Evolutionary conservation across 2,113 vertebrate species (phyloP), one percentile per base, ranked within the genome.

Genomic region (Alectura lathami): DNA sequence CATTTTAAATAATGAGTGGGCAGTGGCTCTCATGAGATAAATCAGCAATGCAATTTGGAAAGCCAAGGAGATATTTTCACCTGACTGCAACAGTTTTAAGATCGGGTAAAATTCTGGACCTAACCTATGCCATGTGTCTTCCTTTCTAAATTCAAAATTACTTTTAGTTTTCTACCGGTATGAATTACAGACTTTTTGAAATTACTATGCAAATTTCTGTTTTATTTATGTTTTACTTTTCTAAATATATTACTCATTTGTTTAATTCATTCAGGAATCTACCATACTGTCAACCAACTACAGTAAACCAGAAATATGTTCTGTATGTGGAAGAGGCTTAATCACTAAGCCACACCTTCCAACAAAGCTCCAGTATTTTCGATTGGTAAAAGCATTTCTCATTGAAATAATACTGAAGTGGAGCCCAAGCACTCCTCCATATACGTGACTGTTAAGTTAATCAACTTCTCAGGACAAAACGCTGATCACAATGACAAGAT

Each of bases 391-490:
- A 95, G 86, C 72, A 94, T 96, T 95, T 97, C 85, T 97, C 93
- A 96, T 77, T 97, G 96, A 97, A 97, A 77, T 97, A 98, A 98
- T 97, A 98, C 98, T 98, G 98, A 98, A 97, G 96, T 93, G 79
- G 87, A 97, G 96, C 88, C 92, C 86, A 43, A 94, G 91, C 74
- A 85, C 85, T 92, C 86, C 92, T 96, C 96, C 89, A 90, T 93
- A 79, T 36, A 88, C 85, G 97, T 2, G 66, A 97, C 94, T 90
- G 89, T 96, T 94, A 97, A 97, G 69, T 94, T 94, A 94, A 97
- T 96, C 91, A 97, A 97, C 94, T 96, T 92, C 93, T 96, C 91
- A 95, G 89, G 83, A 97, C 94, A 97, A 97, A 97, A 94, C 13
- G 50, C 70, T 85, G 89, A 94, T 92, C 94, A 97, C 93, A 91